Percentiles rank a stretch among this genome's conserved stretches.
Evolutionary conservation across 2,888 invertebrate species (phyloP).

Genomic region (Thereva nobilitata): DNA sequence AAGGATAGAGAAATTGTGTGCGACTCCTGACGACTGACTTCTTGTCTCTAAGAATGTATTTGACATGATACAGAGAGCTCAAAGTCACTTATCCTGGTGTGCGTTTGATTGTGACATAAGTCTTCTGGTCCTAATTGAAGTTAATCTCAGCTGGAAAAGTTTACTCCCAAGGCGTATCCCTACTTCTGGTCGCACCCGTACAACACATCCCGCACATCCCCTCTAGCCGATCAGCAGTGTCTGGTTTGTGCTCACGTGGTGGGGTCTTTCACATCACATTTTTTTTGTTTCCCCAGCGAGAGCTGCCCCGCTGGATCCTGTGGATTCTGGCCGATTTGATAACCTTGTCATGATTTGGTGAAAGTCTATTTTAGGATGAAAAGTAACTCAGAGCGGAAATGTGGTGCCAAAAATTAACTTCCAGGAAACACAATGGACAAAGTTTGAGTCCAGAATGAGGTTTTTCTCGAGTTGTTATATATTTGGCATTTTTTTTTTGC

Average conservation of each 20-base stretch:
- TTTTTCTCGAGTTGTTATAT: constrained; percentile 27
- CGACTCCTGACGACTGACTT: too few relatives aligned
- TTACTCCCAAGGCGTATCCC: background rate
- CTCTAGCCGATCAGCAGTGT: constrained; percentile 1
- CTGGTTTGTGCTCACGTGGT: constrained; percentile 9
- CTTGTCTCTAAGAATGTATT: constrained; percentile 15
- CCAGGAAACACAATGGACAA: constrained; percentile 31
- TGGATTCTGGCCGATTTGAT: constrained; percentile 3
- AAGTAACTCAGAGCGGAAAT: constrained; percentile 29
- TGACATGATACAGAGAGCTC: constrained; percentile 29
- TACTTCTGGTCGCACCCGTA: background rate
- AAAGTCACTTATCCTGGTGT: constrained; percentile 27
- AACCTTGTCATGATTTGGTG: constrained; percentile 21
- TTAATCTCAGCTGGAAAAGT: constrained; percentile 37
- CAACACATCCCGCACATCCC: background rate
- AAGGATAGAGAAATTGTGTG: too few relatives aligned
- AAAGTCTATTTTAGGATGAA: constrained; percentile 26
- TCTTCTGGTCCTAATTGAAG: constrained; percentile 37
- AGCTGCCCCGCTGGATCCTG: background rate
- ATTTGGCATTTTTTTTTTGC: constrained; percentile 7
- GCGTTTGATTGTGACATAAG: constrained; percentile 39
- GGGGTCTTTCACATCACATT: constrained; percentile 3
- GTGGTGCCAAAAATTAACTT: constrained; percentile 35
- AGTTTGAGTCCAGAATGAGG: constrained; percentile 24
- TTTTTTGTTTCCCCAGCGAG: background rate